These are phyloP conservation scores for Spermophilus dauricus DNA, from an alignment of 2,113 vertebrate genomes.

Conservation along the genomic window DNA sequence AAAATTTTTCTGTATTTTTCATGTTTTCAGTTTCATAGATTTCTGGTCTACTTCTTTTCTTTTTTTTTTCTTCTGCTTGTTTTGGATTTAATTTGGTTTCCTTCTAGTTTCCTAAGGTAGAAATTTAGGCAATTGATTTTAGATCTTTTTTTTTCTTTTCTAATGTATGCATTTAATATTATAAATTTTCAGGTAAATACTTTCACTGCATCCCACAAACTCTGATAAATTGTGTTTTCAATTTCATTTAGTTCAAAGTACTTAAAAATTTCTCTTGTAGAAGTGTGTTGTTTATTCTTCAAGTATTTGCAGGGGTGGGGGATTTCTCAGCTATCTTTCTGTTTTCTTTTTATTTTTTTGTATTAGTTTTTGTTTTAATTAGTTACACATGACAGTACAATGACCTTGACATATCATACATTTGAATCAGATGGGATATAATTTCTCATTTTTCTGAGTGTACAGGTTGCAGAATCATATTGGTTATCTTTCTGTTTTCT, in stretches of 20 bases:
- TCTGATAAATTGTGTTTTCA: background rate
- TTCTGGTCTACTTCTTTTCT: background rate
- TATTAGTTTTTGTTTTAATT: no score
- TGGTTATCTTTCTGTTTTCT: no score
- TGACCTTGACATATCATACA: no score
- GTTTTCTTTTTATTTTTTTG: no score
- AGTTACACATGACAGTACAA: no score
- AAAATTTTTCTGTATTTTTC: background rate
- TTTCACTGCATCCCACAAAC: background rate
- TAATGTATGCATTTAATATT: background rate
- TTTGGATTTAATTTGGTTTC: background rate
- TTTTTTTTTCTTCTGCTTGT: background rate
- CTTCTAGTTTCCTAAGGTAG: background rate
- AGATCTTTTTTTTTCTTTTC: background rate
- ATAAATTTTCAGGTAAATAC: background rate
- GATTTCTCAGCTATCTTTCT: background rate
- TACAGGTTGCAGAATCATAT: no score
- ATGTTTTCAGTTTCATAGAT: background rate
- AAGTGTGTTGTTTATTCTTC: background rate
- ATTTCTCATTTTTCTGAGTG: no score
- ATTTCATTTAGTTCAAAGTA: background rate
- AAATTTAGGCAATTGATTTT: background rate
- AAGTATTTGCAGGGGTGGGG: background rate
- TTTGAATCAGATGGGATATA: no score
- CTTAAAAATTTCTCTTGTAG: background rate